Percentiles rank a stretch among this genome's conserved stretches.
Conservation (phyloP, 1,140 invertebrate species). For the Aphidius gifuensis region DNA sequence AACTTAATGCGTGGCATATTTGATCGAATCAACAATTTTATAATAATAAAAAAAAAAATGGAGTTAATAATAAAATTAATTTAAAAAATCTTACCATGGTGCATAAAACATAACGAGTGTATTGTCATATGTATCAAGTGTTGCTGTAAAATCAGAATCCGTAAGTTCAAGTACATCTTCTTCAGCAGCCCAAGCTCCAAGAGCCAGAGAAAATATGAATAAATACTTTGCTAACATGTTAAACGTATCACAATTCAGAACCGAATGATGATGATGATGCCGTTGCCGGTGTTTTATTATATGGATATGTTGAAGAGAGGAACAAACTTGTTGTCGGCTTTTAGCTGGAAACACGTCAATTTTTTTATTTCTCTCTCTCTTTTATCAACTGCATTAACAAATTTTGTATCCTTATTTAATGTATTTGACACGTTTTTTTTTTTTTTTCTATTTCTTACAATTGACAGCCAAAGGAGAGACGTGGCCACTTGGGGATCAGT, state of each 20-base stretch:
- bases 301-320: conserved; percentile 18
- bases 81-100: conserved; percentile 77
- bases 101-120: conserved; percentile 98
- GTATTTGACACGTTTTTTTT: conserved; percentile 5
- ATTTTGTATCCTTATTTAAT: neutral
- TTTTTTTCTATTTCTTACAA: neutral
- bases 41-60: neutral
- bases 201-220: conserved; percentile 30
- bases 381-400: neutral
- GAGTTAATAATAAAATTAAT: neutral
- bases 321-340: conserved; percentile 21
- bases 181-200: conserved; percentile 56
- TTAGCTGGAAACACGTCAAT: conserved; percentile 14
- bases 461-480: conserved; percentile 29
- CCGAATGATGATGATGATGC: conserved; percentile 1
- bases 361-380: neutral
- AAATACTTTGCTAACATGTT: conserved; percentile 36
- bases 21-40: too few species aligned
- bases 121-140: conserved; percentile 78
- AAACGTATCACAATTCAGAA: neutral
- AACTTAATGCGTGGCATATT: too few species aligned
- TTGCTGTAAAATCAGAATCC: conserved; percentile 78
- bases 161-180: conserved; percentile 84
- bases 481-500: conserved; percentile 38
- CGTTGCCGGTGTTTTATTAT: conserved; percentile 14